Percentiles rank a stretch among this genome's conserved stretches.
phyloP scores from a whole-genome alignment of 2,113 vertebrate species.

The Anoplopoma fimbria region DNA sequence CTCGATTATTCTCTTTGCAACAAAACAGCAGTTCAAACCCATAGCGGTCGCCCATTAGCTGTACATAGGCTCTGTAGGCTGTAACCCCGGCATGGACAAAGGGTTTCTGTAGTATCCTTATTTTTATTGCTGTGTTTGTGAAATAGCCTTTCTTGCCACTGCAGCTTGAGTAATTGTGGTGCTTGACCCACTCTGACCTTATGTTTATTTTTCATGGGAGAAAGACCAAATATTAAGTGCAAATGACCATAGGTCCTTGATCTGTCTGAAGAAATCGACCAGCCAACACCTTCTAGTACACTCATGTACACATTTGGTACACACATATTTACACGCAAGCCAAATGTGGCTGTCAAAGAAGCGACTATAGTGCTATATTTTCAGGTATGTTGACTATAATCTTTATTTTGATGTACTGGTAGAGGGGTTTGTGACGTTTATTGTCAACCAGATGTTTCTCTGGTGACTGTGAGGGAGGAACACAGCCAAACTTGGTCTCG shows the following conservation, averaged over 20 bases:
- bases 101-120: constrained; percentile 41
- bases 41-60: constrained; percentile 43
- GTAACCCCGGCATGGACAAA: constrained; percentile 54
- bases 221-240: constrained; percentile 47
- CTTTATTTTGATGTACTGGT: constrained; percentile 48
- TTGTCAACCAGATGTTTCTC: constrained; percentile 40
- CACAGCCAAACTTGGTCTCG: constrained; percentile 49
- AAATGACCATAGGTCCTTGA: constrained; percentile 36
- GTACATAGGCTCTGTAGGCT: constrained; percentile 67
- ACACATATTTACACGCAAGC: constrained; percentile 31
- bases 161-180: constrained; percentile 63
- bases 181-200: constrained; percentile 53
- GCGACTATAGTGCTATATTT: constrained; percentile 44
- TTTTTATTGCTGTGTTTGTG: constrained; percentile 68
- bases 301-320: constrained; percentile 12
- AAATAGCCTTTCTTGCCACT: constrained; percentile 59
- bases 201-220: constrained; percentile 44
- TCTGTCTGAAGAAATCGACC: constrained; percentile 22
- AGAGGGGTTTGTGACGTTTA: constrained; percentile 58
- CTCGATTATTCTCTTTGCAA: no score
- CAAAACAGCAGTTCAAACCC: no score
- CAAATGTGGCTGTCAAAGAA: constrained; percentile 37
- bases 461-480: constrained; percentile 38
- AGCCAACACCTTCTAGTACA: constrained; percentile 12
- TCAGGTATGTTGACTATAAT: constrained; percentile 63